Evolutionary conservation across 1,140 invertebrate species (phyloP), one percentile per base, ranked within the genome.

Genomic region (Idris sp.): DNA sequence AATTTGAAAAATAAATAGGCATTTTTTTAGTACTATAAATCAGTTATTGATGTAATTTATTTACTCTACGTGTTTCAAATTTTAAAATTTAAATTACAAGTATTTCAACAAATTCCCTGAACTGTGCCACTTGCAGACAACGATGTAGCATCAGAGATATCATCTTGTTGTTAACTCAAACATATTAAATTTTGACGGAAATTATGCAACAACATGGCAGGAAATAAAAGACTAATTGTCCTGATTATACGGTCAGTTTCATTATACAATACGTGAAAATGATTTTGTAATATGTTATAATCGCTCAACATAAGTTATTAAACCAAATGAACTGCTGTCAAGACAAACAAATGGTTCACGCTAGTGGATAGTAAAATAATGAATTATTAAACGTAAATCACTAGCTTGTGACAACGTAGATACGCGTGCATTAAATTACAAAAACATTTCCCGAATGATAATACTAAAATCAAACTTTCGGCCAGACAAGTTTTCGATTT

Each of bases 331-430:
- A 68, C 40, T 40, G 51, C 49, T 54, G 64, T 64, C 62, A 62
- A 61, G 72, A 58, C 51, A 51, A 68, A 64, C 46, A 58, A 67
- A 68, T 68, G 64, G 72, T 68, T 68, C 35, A 30, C 31, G 51
- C 13, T 5, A 16, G 2, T 22, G 59, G 44, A 69, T 75, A 69
- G 67, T 69, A 36, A 53, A 69, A 56, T 65, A 69, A 75, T 69
- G 51, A 53, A 58, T 76, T 41, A 30, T 40, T n/a, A 58, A 64
- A 43, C 53, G 71, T 76, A 54, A 69, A 65, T 75, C 64, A 69
- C 22, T 7, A 36, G 9, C 10, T 8, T 7, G 22, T 36, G 58
- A 58, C 62, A 58, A 40, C 22, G 46, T 30, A 54, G 54, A 8
- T 33, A 14, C 31, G 35, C 35, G 15, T 35, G 46, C 48, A 40